Base-by-base conservation (phyloP, 1,140 invertebrate species). In the Diplogasteroides magnus region DNA sequence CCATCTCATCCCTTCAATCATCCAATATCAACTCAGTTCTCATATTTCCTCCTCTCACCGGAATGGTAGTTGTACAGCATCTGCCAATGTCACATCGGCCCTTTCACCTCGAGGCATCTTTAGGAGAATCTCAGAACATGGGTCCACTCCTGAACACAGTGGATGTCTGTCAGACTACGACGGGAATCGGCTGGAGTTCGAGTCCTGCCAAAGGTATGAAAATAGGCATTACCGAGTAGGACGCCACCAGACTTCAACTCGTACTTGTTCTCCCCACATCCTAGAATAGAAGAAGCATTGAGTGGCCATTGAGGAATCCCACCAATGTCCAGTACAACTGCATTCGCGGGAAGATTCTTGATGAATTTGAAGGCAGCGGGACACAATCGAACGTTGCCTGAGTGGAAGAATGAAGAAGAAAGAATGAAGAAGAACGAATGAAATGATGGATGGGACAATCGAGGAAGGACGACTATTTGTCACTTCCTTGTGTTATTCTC, bases 241-340 rank as follows among this genome's bases (percentile, higher is more conserved):
- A 74, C 62, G 26, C 72, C 37, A n/a, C n/a, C n/a, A n/a, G 56
- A 57, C 19, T 27, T n/a, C 26, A 67, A 63, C 23, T 58, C 59
- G 63, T 73, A 73, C 48, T 73, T 73, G 1, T 67, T 68, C 32
- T 73, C 67, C 15, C 72, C 72, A 64, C 72, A 73, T 32, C 72
- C 69, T 1, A 57, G 29, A 61, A 55, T 56, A 13, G 63, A 25
- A 58, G 61, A 59, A n/a, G 61, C 14, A 68, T 27, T 48, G 26
- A 28, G 32, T 61, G 25, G 11, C 14, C 23, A 1, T 26, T 68
- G 60, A 19, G 37, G 58, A 19, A 19, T 55, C 65, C 15, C 58
- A 67, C 13, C 37, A 59, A 61, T 58, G 61, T 25, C 48, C 48
- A 61, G 31, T 32, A 3, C 31, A 32, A 27, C 61, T 56, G 28